Evolutionary conservation across 2,113 vertebrate genomes (phyloP), one percentile per base, ranked within the genome.

Genomic region (Rhynchopsitta pachyrhyncha): DNA sequence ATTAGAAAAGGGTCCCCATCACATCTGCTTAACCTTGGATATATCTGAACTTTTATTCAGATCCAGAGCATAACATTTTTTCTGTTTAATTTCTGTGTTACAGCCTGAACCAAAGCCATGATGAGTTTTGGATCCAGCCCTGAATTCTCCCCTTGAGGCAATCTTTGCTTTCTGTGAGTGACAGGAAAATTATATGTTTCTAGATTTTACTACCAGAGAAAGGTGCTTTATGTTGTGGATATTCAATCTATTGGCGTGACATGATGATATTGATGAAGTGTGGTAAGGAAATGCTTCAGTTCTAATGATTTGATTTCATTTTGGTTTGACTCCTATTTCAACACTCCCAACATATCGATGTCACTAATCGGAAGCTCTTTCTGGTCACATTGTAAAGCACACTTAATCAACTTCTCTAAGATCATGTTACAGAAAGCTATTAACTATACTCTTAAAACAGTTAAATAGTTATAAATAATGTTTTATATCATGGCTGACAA

Each of bases 401-500:
- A 96, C 95, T 89, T 97, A 95, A 97, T 96, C 96, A 90, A 92
- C 68, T 80, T 83, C 62, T 96, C 93, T 92, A 96, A 95, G 91
- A 95, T 93, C 84, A 71, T 71, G 41, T 96, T 92, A 90, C 93
- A 89, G 85, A 96, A 94, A 88, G 81, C 75, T 91, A 96, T 94
- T 91, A 94, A 90, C 82, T 94, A 50, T 86, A 78, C 68, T 90
- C 82, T 87, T 88, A 81, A 95, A 95, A 63, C 37, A 80, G 92
- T 86, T 94, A 89, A 93, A 85, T 50, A 89, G 85, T 96, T 95
- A 95, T 91, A 96, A 97, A 97, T 96, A 74, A 96, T 68, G 70
- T 85, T 88, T 93, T 94, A 79, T 90, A 57, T 87, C 80, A 62
- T 82, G 59, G 90, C 69, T 96, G 92, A 96, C 92, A 92, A 83